Conservation (phyloP, 2,797 vertebrate species). For the Nyctalus aviator region DNA sequence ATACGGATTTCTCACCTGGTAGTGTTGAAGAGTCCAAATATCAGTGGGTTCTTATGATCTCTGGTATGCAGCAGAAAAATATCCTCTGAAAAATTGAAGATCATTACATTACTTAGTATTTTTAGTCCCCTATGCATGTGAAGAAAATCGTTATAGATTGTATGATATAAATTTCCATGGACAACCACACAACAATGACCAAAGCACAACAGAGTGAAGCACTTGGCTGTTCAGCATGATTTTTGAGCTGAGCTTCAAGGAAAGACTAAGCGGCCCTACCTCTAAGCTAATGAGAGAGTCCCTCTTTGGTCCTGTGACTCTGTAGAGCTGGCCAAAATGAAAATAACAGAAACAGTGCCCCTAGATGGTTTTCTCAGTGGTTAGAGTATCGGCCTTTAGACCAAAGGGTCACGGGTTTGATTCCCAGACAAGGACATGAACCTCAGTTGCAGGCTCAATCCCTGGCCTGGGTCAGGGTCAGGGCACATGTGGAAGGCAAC, state of each 20-base stretch:
- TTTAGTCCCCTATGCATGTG: background rate
- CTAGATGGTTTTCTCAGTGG: too few species aligned
- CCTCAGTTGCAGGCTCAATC: too few species aligned
- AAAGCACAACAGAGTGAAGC: background rate
- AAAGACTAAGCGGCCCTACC: background rate
- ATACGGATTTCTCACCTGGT: slow-evolving; percentile 91
- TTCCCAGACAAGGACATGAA: too few species aligned
- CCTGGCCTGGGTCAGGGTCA: too few species aligned
- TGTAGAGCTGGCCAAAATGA: background rate
- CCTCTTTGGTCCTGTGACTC: background rate
- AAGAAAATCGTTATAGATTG: background rate
- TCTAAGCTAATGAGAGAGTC: background rate
- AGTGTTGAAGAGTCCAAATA: slow-evolving; percentile 98
- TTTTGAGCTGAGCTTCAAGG: background rate
- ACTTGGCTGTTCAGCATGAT: background rate
- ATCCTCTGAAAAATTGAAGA: slow-evolving; percentile 92
- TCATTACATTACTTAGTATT: background rate
- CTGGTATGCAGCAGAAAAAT: slow-evolving; percentile 95
- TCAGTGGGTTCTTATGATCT: slow-evolving; percentile 95
- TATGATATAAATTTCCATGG: background rate
- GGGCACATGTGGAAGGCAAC: too few species aligned
- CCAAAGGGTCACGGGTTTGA: too few species aligned
- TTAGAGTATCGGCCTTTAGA: too few species aligned
- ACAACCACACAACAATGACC: background rate
- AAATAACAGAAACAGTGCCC: background rate